Evolutionary conservation across 1,140 invertebrate species (phyloP).

Genomic region (Apolygus lucorum): DNA sequence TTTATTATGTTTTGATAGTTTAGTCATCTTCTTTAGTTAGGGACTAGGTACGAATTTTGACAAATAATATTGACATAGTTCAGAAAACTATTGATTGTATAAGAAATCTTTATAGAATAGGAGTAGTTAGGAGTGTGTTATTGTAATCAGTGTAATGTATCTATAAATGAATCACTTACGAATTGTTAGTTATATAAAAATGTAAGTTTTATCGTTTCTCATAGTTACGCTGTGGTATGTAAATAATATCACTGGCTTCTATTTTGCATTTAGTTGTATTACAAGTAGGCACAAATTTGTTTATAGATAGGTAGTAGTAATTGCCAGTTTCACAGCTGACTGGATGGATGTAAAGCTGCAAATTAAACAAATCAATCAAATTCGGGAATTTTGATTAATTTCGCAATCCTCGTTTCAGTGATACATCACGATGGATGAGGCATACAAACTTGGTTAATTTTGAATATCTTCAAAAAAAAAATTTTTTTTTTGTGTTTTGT

Average conservation of each 20-base stretch:
- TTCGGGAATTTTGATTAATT: background rate
- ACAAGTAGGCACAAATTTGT: too few relatives aligned
- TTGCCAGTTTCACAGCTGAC: too few relatives aligned
- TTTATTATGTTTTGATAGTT: background rate
- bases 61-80: too few relatives aligned
- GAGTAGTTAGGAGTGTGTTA: background rate
- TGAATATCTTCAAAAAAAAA: slow-evolving; percentile 7
- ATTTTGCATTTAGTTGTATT: too few relatives aligned
- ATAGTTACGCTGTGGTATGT: background rate
- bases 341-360: too few relatives aligned
- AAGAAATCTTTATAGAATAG: background rate
- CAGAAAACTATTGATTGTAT: too few relatives aligned
- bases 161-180: background rate
- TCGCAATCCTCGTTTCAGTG: background rate
- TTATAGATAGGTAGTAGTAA: too few relatives aligned
- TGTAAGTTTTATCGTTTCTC: slow-evolving; percentile 12
- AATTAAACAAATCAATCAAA: too few relatives aligned
- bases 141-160: background rate
- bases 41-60: background rate
- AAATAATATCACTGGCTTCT: background rate
- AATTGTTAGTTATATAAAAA: background rate
- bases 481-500: too few relatives aligned
- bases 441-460: background rate
- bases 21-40: background rate
- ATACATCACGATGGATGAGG: background rate